phyloP scores from a whole-genome alignment of 2,113 vertebrate species.

The Oreochromis tanganicae region DNA sequence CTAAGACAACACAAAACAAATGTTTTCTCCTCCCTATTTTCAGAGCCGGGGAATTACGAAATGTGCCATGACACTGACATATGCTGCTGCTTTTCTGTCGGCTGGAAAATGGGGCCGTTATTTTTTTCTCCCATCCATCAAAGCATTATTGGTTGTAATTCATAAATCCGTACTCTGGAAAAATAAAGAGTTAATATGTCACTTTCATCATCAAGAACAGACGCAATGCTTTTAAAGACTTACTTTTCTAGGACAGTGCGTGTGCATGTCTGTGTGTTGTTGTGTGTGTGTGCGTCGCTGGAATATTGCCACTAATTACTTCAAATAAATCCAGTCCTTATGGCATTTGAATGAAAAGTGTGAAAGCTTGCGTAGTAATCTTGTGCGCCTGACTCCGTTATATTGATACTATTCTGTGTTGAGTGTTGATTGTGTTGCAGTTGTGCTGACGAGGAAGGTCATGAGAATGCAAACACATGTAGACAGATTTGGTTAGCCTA shows the following conservation, averaged over 20 bases:
- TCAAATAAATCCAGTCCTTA: conserved; percentile 41
- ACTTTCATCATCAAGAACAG: conserved; percentile 2
- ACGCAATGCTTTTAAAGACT: conserved; percentile 35
- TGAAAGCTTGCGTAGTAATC: conserved; percentile 28
- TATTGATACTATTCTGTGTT: not conserved
- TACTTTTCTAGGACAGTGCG: conserved; percentile 13
- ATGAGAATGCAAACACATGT: not conserved
- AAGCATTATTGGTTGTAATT: conserved; percentile 41
- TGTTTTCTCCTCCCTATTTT: conserved; percentile 9
- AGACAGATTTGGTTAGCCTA: not conserved
- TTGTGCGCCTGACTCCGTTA: conserved; percentile 7
- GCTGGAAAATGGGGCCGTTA: conserved; percentile 5
- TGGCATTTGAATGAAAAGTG: conserved; percentile 25
- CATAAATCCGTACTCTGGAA: conserved; percentile 18
- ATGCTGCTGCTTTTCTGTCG: conserved; percentile 19
- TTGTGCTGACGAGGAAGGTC: not conserved
- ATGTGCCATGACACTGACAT: conserved; percentile 25
- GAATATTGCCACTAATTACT: conserved; percentile 43
- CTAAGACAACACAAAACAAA: conserved; percentile 18
- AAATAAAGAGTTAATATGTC: conserved; percentile 30
- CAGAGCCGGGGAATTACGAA: conserved; percentile 7
- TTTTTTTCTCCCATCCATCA: not conserved
- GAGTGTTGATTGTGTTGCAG: not conserved
- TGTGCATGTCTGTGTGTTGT: not conserved
- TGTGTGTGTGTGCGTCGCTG: not conserved